These are phyloP conservation scores for Andinoacara biseriatus DNA, from an alignment of 2,113 vertebrate species.

Conservation along the genomic window DNA sequence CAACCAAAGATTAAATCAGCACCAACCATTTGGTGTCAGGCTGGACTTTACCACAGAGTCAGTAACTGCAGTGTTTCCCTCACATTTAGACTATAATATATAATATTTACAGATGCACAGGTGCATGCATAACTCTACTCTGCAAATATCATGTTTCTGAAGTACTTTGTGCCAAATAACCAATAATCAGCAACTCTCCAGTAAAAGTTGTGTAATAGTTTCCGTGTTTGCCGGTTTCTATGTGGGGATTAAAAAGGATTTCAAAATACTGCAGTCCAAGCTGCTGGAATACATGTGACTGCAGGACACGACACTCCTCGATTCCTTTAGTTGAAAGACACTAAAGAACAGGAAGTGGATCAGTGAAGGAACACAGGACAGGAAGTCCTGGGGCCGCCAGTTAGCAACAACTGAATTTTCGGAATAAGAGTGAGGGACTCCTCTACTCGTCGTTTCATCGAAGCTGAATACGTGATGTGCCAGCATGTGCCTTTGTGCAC, in stretches of 20 bases:
- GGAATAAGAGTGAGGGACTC: neutral
- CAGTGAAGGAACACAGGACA: neutral
- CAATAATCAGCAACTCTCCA: neutral
- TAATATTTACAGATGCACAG: fast-evolving
- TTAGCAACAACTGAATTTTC: neutral
- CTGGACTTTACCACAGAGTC: too few relatives aligned
- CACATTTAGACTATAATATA: too few relatives aligned
- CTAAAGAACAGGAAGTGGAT: neutral
- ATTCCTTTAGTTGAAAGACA: neutral
- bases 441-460: fast-evolving
- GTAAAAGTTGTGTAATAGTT: too few relatives aligned
- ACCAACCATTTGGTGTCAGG: too few relatives aligned
- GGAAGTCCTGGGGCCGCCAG: neutral
- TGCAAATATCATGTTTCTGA: neutral
- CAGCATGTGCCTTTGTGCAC: too few relatives aligned
- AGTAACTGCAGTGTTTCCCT: too few relatives aligned
- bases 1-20: too few relatives aligned
- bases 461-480: too few relatives aligned
- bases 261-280: too few relatives aligned
- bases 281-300: neutral
- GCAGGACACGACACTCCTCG: neutral
- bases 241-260: fast-evolving
- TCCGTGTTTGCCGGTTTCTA: neutral
- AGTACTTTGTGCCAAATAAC: neutral
- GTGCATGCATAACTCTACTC: neutral